Base-by-base conservation (phyloP, 2,113 vertebrate species). In the Forbesichthys papilliferus region DNA sequence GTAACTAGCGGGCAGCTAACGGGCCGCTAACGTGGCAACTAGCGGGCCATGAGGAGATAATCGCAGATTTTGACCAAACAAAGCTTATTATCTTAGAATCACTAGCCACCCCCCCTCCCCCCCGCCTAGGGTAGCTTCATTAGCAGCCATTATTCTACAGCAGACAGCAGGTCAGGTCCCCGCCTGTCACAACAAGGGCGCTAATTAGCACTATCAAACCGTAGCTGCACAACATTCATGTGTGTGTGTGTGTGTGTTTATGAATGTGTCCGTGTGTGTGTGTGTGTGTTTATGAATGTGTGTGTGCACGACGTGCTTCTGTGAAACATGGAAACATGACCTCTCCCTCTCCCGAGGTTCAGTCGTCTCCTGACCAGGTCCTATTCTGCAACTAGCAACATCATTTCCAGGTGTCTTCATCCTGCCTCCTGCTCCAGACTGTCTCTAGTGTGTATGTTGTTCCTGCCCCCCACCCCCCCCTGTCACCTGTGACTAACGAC, bases 401-500 rank as follows among this genome's bases (percentile, higher is more conserved):
- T 75, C 71, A 5, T 74, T 78, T 71, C 72, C 73, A 76, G 36
- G 36, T 42, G 36, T 42, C 36, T 7, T 5, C 4, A 6, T 42
- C 88, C 73, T 71, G 64, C 61, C 13, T 27, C 2, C 27, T 27
- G 27, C 51, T 67, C 14, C 52, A 13, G 13, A 27, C 27, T 27
- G 2, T 27, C 27, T 27, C 27, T 2, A 27, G 27, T 27, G 27
- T 27, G 27, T 27, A 27, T 27, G 27, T 27, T 27, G 27, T 27
- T 27, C 27, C 27, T 27, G 27, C 27, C 27, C 27, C 27, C 27
- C 27, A n/a, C 27, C 27, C 27, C 27, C 27, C 9, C 13, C 57
- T 91, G 91, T 93, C 92, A 89, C 74, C 78, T 86, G 87, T 95
- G 93, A 96, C 88, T 93, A 92, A 95, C 84, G 91, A 93, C 70